Base-by-base conservation (phyloP, 2,113 vertebrate genomes). In the Cinclus cinclus region DNA sequence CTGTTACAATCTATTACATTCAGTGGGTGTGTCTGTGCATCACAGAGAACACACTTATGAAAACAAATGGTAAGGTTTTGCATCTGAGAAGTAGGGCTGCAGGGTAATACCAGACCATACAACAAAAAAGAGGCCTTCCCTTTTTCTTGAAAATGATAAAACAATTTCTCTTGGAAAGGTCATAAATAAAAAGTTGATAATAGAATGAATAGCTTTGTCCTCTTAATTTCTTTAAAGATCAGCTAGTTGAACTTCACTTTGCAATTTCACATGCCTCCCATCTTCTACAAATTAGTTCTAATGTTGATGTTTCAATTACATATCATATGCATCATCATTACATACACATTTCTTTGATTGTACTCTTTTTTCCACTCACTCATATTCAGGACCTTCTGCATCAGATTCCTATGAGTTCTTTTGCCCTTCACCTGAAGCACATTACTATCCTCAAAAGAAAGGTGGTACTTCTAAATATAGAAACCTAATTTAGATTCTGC, bases 381-480 rank as follows among this genome's bases (percentile, higher is more conserved):
- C 0, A 0, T 1, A 2, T 81, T 90, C 30, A 74, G 76, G 68
- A 93, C 47, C 76, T 88, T 64, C 52, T 81, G 23, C 33, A 64
- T 28, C 69, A 70, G 15, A 63, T 77, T 63, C 0, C 0, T 33
- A 0, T 21, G 67, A 86, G 31, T 86, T 90, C 71, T 83, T 85
- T 89, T 81, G 94, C 56, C 93, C 93, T 96, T 96, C 76, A 92
- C 11, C 56, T 71, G 56, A 50, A 92, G 59, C 52, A 75, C 4
- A 1, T 80, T 74, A 21, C 47, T 93, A 86, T 86, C 85, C 87
- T 96, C 94, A 77, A 63, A 94, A 95, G 87, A 85, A 94, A 89
- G 91, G 74, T 91, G 55, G 37, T 75, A 13, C 35, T 94, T 85
- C 95, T 94, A 95, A 94, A 88, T 87, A 91, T 87, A 94, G 84